A percentile compares a stretch with the other conserved stretches of the same genome.
Evolutionary conservation across 2,888 invertebrate genomes (phyloP).

Genomic region (Toxonevra muliebris): DNA sequence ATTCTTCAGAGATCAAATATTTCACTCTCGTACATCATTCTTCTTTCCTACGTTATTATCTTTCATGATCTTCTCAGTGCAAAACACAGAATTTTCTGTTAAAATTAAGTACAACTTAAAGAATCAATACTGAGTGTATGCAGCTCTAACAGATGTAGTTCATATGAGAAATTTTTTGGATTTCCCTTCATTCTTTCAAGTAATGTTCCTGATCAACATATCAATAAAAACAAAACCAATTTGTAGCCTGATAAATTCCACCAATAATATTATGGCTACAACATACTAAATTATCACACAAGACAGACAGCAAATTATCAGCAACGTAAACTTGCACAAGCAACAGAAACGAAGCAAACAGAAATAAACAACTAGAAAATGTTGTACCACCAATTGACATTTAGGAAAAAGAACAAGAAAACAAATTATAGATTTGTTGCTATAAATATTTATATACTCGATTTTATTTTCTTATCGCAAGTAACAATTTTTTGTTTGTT

Average conservation of each 20-base stretch:
- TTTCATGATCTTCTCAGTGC: too few species aligned
- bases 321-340: slow-evolving; percentile 30
- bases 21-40: too few species aligned
- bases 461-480: slow-evolving; percentile 30
- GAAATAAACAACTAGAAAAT: background rate
- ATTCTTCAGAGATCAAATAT: too few species aligned
- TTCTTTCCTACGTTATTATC: too few species aligned
- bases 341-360: background rate
- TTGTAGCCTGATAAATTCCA: background rate
- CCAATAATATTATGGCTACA: background rate
- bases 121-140: too few species aligned
- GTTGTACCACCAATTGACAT: background rate
- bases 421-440: background rate
- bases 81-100: too few species aligned
- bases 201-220: too few species aligned
- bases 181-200: background rate
- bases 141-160: too few species aligned
- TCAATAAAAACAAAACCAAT: background rate
- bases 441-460: background rate
- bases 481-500: slow-evolving; percentile 20
- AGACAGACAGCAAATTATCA: slow-evolving; percentile 15
- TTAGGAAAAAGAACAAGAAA: background rate
- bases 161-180: too few species aligned
- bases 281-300: background rate
- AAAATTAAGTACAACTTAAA: too few species aligned